Evolutionary conservation across 2,888 invertebrate genomes (phyloP), one percentile per base, ranked within the genome.

Genomic region (Microchrysa polita): DNA sequence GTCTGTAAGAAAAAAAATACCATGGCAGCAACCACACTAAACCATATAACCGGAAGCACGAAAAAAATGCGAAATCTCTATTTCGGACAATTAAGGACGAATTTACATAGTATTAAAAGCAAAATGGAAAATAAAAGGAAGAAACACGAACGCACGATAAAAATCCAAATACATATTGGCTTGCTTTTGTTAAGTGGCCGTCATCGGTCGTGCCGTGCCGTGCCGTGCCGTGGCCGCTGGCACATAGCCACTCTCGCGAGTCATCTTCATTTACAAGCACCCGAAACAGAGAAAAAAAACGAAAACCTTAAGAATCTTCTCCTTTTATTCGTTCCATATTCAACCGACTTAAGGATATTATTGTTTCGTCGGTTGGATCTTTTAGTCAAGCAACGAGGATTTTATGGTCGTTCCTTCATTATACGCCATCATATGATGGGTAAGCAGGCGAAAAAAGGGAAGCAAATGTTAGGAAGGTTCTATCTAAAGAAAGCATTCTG

Each of bases 351-450:
- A n/a, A 48, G 48, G 48, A 48, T 12, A 48, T 48, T 48, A 48
- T 48, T 48, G 48, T 48, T 48, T 48, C 48, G 10, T 48, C 48
- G 48, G 48, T 48, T 48, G 48, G 48, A 9, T 42, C 12, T 10
- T 48, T n/a, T n/a, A n/a, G 16, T 48, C 5, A n/a, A 2, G 5
- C 16, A n/a, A 12, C 48, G 48, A 34, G 27, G 27, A 34, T 34
- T n/a, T 48, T 48, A 48, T n/a, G 48, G 12, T n/a, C 48, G 48
- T 48, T 48, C 48, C 16, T 48, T 48, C 48, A 48, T 48, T 48
- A n/a, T n/a, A 48, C 16, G 12, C 48, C 48, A 48, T 48, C 2
- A 48, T n/a, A 7, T 7, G 27, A 34, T 5, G 7, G 7, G 27
- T 34, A 34, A 34, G 48, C 12, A 48, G 42, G 48, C 48, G 12